Evolutionary conservation across 2,113 vertebrate genomes (phyloP), one percentile per base, ranked within the genome.

Genomic region (Dolichallabes microphthalmus): DNA sequence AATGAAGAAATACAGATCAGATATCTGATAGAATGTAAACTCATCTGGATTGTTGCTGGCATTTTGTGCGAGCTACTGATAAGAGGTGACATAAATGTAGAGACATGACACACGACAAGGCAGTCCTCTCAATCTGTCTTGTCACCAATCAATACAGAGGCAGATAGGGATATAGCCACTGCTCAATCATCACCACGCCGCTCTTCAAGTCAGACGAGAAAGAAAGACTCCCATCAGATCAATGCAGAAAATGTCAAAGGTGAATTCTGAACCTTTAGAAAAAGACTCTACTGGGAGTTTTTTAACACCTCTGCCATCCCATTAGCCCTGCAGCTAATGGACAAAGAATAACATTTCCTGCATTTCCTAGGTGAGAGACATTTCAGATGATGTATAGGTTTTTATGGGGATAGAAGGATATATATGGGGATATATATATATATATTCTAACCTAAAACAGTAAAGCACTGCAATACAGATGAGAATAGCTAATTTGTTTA

Each of bases 81-180:
- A 89, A 89, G 83, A 85, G 75, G 71, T 80, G 55, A 57, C 88
- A 82, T 74, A 82, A 87, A 88, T 61, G 82, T 60, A 85, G 85
- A 82, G 81, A 84, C 86, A 85, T 87, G 88, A 90, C 83, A 87
- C 85, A 84, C 35, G 86, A 86, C 85, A 73, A 87, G 89, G 74
- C 86, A 79, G 81, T 86, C 82, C 82, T 86, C 80, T 87, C 87
- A 82, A 88, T 88, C 86, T 88, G 71, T 82, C 69, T 84, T 85
- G 85, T 88, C 85, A 86, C 80, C 86, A 88, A 90, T 91, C 89
- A 88, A 90, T 90, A 88, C 60, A 52, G 80, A 82, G 32, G 35
- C 45, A 85, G 86, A 86, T 85, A 87, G 84, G 76, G 81, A 75
- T 57, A 76, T 61, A 74, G 84, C 80, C 86, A 74, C 88, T 89